These are phyloP conservation scores for Neoarius graeffei DNA, from an alignment of 2,113 vertebrate species.

Conservation along the genomic window DNA sequence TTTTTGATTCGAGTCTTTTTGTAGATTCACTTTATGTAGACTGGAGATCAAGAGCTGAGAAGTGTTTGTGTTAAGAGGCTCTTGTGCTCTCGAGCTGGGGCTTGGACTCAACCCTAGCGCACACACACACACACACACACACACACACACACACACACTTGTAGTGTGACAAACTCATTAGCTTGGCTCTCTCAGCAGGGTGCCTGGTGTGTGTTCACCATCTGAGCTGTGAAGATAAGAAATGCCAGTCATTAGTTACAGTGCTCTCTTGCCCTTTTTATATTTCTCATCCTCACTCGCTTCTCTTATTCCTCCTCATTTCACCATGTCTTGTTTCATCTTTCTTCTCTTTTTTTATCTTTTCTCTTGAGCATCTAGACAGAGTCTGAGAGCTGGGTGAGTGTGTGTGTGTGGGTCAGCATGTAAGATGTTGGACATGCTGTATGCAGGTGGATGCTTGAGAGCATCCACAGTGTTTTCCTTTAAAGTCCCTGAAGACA, in stretches of 20 bases:
- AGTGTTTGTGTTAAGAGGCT: background rate
- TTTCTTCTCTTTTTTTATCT: background rate
- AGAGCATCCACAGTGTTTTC: background rate
- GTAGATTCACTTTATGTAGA: conserved; percentile 10
- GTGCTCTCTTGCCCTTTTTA: background rate
- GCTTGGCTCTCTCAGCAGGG: conserved; percentile 32
- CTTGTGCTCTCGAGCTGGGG: too few species aligned
- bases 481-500: conserved; percentile 22
- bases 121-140: conserved; percentile 19
- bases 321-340: conserved; percentile 17
- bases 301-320: conserved; percentile 3
- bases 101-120: background rate
- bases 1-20: background rate
- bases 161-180: conserved; percentile 30
- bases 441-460: conserved; percentile 15
- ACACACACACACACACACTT: conserved; percentile 12
- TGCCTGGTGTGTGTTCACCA: conserved; percentile 18
- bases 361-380: background rate
- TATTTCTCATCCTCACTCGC: background rate
- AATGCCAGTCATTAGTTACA: background rate
- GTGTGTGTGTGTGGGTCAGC: conserved; percentile 19
- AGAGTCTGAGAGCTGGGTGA: conserved; percentile 2
- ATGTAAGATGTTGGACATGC: conserved; percentile 24
- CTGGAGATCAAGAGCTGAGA: background rate
- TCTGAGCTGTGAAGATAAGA: conserved; percentile 51